phyloP scores from a whole-genome alignment of 2,888 invertebrate genomes.

The Drosophila emarginata region DNA sequence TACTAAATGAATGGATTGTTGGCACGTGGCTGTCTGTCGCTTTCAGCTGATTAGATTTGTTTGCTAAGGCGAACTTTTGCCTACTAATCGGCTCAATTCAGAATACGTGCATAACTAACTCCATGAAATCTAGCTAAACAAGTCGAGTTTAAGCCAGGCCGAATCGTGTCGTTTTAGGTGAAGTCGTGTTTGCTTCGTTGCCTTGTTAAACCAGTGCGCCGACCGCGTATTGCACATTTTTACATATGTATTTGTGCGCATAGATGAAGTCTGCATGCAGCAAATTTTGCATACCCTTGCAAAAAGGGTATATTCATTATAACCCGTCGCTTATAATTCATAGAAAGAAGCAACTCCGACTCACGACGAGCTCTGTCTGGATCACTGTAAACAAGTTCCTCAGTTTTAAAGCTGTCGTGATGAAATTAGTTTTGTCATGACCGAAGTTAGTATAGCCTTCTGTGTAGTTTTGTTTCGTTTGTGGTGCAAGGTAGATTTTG shows the following conservation, averaged over 20 bases:
- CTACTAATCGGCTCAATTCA: slow-evolving; percentile 18
- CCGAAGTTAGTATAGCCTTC: too few species aligned
- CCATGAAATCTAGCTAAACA: slow-evolving; percentile 3
- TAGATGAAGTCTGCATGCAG: background rate
- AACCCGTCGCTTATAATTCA: too few species aligned
- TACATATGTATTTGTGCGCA: slow-evolving; percentile 27
- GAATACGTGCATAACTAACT: slow-evolving; percentile 14
- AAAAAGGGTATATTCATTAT: background rate
- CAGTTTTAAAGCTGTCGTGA: background rate
- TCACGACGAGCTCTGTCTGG: too few species aligned
- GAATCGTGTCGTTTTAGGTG: background rate
- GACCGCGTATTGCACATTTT: slow-evolving; percentile 8
- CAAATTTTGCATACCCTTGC: background rate
- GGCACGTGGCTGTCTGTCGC: slow-evolving; percentile 31
- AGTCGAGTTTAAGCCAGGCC: background rate
- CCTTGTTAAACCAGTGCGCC: slow-evolving; percentile 12
- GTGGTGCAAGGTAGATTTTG: too few species aligned
- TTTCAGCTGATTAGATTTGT: slow-evolving; percentile 50
- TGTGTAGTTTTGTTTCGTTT: too few species aligned
- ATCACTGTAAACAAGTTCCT: background rate
- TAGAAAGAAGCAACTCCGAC: too few species aligned
- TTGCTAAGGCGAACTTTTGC: slow-evolving; percentile 43
- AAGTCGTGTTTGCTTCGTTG: slow-evolving; percentile 7
- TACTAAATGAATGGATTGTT: background rate
- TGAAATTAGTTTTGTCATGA: too few species aligned